Conservation (phyloP, 2,797 vertebrate species). For the Enteromius anoplus region DNA sequence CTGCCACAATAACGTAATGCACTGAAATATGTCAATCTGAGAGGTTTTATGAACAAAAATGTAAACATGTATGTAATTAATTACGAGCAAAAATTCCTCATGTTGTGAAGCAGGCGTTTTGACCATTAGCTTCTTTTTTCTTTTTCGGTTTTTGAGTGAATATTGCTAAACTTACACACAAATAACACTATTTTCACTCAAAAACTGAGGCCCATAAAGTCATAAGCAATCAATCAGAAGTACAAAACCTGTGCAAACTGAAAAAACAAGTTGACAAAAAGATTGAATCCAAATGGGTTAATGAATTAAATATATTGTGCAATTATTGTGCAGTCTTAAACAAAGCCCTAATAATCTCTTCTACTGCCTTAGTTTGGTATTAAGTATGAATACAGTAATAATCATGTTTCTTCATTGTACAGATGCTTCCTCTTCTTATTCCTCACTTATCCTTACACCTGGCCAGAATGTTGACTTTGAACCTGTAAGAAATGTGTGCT, state of each 20-base stretch:
- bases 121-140: neutral
- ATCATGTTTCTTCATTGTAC: neutral
- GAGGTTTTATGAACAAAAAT: neutral
- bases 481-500: constrained; percentile 60
- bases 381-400: neutral
- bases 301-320: neutral
- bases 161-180: neutral
- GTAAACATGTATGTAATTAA: neutral
- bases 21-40: neutral
- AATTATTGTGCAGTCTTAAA: neutral
- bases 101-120: neutral
- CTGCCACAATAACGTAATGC: neutral
- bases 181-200: neutral
- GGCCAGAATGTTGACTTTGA: constrained; percentile 44
- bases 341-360: neutral
- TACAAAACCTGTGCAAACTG: neutral
- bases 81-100: neutral
- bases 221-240: neutral
- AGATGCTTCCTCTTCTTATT: constrained; percentile 26
- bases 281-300: neutral
- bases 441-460: constrained; percentile 19
- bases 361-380: neutral
- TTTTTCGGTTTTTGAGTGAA: neutral
- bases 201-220: neutral
- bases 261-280: neutral